Base-by-base conservation (phyloP, 2,113 vertebrate species). In the Pleuronectes platessa region DNA sequence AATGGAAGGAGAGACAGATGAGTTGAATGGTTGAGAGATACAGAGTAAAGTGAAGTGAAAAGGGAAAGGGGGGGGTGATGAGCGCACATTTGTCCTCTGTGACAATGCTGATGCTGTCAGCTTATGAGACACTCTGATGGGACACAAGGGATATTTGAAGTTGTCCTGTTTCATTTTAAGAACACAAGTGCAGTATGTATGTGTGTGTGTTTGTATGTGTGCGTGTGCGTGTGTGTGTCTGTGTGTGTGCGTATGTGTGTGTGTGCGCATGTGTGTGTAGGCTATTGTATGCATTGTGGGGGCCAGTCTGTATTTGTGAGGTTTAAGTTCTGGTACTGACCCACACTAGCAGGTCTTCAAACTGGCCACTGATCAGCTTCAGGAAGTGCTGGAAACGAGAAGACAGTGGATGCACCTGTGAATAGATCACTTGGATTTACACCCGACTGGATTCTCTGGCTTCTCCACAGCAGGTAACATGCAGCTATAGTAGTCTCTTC, bases 1-100 rank as follows among this genome's bases (percentile, higher is more conserved):
- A 85, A 80, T 79, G 65, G 68, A 80, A 84, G 55, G 73, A 75
- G 61, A 79, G 73, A 85, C 23, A 45, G 68, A 83, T 89, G 45
- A 35, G 23, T 59, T 45, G 77, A 79, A 82, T 78, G 42, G 81
- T 24, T 23, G 68, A 72, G 68, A 24, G 59, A 68, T 13, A 42
- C 3, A 37, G 49, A 67, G 21, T 58, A 51, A 74, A 11, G 63
- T 53, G 60, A 67, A 31, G 21, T 5, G 6, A 31, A 6, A 55
- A 68, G 61, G 45, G 21, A 61, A 40, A 58, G 58, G 51, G 70
- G 64, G 59, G 64, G 63, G 51, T 66, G 24, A 61, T 60, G 54
- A 53, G 42, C 26, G n/a, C 47, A 20, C 54, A 42, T 71, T 59
- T 60, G 55, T 65, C 40, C 15, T 5, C 51, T 20, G 55, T 74